Conservation (phyloP, 2,113 vertebrate species). For the Diadophis punctatus region DNA sequence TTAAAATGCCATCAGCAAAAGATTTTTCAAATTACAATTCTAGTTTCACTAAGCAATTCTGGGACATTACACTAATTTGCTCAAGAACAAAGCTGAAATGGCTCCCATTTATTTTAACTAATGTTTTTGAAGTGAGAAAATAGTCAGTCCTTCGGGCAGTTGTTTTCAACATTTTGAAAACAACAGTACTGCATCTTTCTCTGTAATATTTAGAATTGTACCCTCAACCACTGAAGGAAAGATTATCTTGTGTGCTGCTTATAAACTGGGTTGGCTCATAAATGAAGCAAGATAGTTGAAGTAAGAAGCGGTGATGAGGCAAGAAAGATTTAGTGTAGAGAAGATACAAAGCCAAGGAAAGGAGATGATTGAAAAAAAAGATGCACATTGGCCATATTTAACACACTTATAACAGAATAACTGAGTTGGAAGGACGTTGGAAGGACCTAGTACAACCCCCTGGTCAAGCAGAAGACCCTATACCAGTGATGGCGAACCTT, state of each 20-base stretch:
- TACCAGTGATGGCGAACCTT: no score
- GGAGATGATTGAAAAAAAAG: not conserved
- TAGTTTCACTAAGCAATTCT: not conserved
- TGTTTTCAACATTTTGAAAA: not conserved
- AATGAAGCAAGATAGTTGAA: not conserved
- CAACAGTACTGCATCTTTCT: not conserved
- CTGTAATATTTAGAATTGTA: not conserved
- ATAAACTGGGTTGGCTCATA: not conserved
- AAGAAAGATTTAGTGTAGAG: not conserved
- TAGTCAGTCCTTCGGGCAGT: not conserved
- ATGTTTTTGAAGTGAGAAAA: not conserved
- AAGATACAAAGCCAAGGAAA: not conserved
- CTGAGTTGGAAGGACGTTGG: not conserved
- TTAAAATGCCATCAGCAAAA: not conserved
- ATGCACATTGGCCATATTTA: not conserved
- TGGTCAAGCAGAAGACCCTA: not conserved
- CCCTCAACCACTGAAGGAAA: not conserved
- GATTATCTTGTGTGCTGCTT: not conserved
- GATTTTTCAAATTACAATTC: not conserved
- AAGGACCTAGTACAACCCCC: not conserved
- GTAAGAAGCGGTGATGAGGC: not conserved
- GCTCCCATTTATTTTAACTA: not conserved
- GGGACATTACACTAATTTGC: not conserved
- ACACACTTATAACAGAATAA: not conserved
- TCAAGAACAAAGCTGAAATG: not conserved